Base-by-base conservation (phyloP, 2,113 vertebrate species). In the Vidua chalybeata region DNA sequence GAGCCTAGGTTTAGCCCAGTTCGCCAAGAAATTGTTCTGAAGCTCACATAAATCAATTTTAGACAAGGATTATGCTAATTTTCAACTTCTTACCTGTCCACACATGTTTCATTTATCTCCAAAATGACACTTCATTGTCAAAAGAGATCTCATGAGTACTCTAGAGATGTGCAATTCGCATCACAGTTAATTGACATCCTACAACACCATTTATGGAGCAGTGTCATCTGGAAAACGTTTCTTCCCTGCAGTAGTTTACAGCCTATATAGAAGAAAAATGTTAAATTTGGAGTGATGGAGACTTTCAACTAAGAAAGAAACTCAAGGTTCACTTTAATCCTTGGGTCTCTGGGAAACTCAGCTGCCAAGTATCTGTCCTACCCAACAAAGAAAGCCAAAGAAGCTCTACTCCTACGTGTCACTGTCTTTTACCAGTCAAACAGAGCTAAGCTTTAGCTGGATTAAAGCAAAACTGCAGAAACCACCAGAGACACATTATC, bases 291-390 rank as follows among this genome's bases (percentile, higher is more conserved):
- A 94, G 88, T 72, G 83, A 96, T 7, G 2, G 67, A 91, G 59
- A 76, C 78, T 80, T 96, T 94, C 92, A 94, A 95, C 84, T 55
- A 75, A 87, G 89, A 90, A 79, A 89, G 85, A 92, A 90, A 52
- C 54, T 84, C 71, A 61, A 76, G 88, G 75, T 90, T 97, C 90
- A 49, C 59, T 93, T 94, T 93, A 96, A 96, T 94, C 80, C 85
- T 91, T 52, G 31, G 49, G 83, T 95, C 87, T 52, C 67, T 82
- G 83, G 41, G 56, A 94, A 93, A 94, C 31, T 75, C 71, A 74
- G 58, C 87, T 96, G 97, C 97, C 97, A 97, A 97, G 73, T 96
- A 93, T 93, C 96, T 96, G 95, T 97, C 89, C 95, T 94, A 91
- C 80, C 67, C 91, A 63, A 69, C 14, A 64, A 83, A 72, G 73